Evolutionary conservation across 2,797 vertebrate genomes (phyloP).

Genomic region (Apogon hyalosoma): DNA sequence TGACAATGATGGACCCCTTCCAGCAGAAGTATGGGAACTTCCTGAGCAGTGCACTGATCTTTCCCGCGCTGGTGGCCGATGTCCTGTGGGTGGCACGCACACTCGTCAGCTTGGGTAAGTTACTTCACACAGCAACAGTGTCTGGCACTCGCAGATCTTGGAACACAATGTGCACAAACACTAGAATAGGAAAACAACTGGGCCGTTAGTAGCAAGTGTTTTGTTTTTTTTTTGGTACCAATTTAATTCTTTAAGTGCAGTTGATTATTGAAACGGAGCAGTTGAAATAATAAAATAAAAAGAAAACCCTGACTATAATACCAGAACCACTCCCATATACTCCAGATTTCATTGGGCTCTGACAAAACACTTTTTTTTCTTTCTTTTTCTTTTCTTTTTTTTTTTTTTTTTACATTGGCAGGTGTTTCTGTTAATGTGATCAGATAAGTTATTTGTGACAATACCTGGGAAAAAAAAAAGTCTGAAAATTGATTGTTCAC

Average conservation of each 20-base stretch:
- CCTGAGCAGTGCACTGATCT: constrained; percentile 82
- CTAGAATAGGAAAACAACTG: constrained; percentile 6
- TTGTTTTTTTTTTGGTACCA: not conserved
- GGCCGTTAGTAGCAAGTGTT: not conserved
- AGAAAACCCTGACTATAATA: not conserved
- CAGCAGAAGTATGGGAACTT: constrained; percentile 82
- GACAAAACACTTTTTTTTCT: too few relatives aligned
- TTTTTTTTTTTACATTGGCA: too few relatives aligned
- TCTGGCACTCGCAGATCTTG: constrained; percentile 7
- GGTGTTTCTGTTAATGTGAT: too few relatives aligned
- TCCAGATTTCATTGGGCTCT: too few relatives aligned
- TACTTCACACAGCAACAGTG: constrained; percentile 19
- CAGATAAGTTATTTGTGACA: too few relatives aligned
- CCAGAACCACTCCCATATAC: not conserved
- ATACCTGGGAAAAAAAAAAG: too few relatives aligned
- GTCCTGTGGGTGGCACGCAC: constrained; percentile 82
- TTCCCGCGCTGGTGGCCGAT: constrained; percentile 76
- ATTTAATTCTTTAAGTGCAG: not conserved
- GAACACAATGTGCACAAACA: constrained; percentile 25
- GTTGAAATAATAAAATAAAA: not conserved
- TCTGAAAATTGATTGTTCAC: too few relatives aligned
- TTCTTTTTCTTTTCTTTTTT: too few relatives aligned
- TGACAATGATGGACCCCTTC: constrained; percentile 90
- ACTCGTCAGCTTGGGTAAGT: constrained; percentile 80
- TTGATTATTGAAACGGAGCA: not conserved